Evolutionary conservation across 1,140 invertebrate genomes (phyloP), one percentile per base, ranked within the genome.

Genomic region (Himalopsyche phryganea): DNA sequence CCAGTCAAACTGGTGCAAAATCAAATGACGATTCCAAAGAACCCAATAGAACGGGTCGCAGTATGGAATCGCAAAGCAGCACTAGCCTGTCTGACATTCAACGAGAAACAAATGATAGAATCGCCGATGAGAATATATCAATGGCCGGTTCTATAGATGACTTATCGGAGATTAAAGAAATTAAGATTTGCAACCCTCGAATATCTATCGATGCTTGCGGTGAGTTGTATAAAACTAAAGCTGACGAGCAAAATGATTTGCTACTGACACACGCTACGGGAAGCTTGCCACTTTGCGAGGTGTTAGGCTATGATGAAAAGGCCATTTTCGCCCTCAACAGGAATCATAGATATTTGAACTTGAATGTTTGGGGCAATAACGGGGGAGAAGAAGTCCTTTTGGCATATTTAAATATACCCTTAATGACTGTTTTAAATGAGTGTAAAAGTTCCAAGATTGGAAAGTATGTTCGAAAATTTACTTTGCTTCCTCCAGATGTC

Each of bases 391-490:
- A 85, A 5, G 76, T 82, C 18, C 70, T 92, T 38, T 67, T 91
- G 46, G 90, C 89, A 20, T 89, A 91, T 71, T 80, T 91, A 19
- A 93, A 91, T 69, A 82, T 93, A 58, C 86, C 91, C 0, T 71
- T 94, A 35, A 80, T 82, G 52, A 82, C 89, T 61, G 81, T 94
- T 49, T 69, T 90, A 2, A 80, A 84, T 3, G 89, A 94, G 66
- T 94, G 91, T 70, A 84, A 84, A 58, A 85, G 87, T 19, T 91
- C 89, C 1, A 84, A 87, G 13, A 83, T 91, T 32, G 89, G 89
- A 7, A 85, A 92, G 72, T 87, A 87, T 66, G 79, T 91, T 56
- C 87, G 88, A 71, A 83, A 83, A 58, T 87, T 87, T 65, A 83
- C 85, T 13, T 80, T 91, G 23, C 72, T 88, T 58, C 87, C 88